Base-by-base conservation (phyloP, 1,140 invertebrate genomes). In the Pseudomyrmex flavicornis region DNA sequence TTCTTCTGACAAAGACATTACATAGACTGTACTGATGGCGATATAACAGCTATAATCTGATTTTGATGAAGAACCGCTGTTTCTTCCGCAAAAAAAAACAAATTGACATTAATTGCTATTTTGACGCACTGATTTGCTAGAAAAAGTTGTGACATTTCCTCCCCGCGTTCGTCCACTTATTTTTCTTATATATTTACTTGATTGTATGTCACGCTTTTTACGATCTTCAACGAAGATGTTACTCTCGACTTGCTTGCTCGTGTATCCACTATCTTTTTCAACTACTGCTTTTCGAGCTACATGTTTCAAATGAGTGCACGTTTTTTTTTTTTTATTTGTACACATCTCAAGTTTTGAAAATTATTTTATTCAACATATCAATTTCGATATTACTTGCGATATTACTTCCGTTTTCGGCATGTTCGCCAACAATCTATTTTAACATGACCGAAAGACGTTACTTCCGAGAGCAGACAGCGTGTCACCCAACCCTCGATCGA, bases 401-500 rank as follows among this genome's bases (percentile, higher is more conserved):
- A n/a, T 69, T n/a, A 15, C n/a, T 75, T 13, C 46, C 56, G 69
- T 79, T 35, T 35, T 61, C 65, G 17, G 15, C 50, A 54, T 66
- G 50, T 52, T 72, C 76, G 20, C 63, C 35, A 35, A 17, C 44
- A 72, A 65, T 50, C 44, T 75, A 66, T 79, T 76, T 68, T 56
- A 44, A 79, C 66, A 83, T 22, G 54, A 15, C 59, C 44, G 52
- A 66, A 76, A 83, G 52, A n/a, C 82, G 73, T 77, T 83, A 77
- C 63, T 77, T 52, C 59, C 70, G 5, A 22, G 50, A 80, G 10
- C 17, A 59, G 74, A 44, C 44, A 73, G 73, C 63, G 10, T 17
- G 79, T 56, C 59, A 73, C 0, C 35, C 26, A 61, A 76, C 61
- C 62, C 63, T 46, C 82, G 83, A 85, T 85, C 83, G 82, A 87